These are phyloP conservation scores for Heliconius aoede DNA, from an alignment of 2,888 invertebrate genomes.

Conservation along the genomic window DNA sequence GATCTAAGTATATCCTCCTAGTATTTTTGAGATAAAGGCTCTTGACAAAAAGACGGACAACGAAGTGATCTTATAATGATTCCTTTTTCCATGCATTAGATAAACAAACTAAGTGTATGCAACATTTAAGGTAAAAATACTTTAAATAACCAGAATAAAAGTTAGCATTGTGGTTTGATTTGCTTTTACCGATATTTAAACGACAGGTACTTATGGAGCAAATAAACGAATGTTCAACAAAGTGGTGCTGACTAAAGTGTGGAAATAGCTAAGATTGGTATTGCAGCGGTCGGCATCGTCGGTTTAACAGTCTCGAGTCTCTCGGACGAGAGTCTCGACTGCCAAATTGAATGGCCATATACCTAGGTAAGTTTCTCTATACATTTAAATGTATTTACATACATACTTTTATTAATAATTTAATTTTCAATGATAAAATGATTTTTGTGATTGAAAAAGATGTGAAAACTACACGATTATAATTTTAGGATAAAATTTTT, in stretches of 20 bases:
- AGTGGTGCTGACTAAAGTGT: conserved; percentile 19
- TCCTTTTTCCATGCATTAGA: too few relatives aligned
- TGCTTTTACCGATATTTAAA: background rate
- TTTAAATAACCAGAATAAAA: background rate
- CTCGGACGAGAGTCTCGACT: too few relatives aligned
- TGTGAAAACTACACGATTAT: too few relatives aligned
- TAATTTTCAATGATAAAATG: too few relatives aligned
- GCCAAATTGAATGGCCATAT: conserved; percentile 17
- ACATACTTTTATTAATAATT: background rate
- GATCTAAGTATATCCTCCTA: too few relatives aligned
- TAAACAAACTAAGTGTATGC: too few relatives aligned
- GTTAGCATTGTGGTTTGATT: background rate
- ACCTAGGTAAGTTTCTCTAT: background rate
- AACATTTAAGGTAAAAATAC: too few relatives aligned
- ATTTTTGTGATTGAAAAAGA: background rate
- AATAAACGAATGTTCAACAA: conserved; percentile 12
- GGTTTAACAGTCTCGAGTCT: background rate
- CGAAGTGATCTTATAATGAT: too few relatives aligned
- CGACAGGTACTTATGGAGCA: background rate
- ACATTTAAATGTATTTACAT: too few relatives aligned
- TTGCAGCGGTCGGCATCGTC: background rate
- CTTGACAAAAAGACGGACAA: too few relatives aligned
- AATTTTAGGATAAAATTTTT: too few relatives aligned
- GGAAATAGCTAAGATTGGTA: conserved; percentile 19
- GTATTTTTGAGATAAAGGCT: too few relatives aligned